Conservation (phyloP, 1,140 invertebrate genomes). For the Drosophila obscura region DNA sequence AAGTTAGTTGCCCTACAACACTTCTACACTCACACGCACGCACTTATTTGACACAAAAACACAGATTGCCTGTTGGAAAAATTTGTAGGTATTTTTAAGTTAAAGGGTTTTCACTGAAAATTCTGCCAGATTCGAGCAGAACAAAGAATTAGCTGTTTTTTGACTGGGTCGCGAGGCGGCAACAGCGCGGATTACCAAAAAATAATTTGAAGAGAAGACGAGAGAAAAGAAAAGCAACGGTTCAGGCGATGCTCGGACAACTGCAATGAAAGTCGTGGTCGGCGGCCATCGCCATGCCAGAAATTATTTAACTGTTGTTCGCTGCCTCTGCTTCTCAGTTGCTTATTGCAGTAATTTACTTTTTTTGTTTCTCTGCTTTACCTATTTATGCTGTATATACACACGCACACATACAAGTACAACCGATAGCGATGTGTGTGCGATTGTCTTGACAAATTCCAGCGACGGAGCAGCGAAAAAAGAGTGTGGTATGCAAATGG, state of each 20-base stretch:
- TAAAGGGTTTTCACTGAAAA: conserved; percentile 29
- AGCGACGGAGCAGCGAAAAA: conserved; percentile 58
- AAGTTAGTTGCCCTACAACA: conserved; percentile 24
- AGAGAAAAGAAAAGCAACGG: conserved; percentile 47
- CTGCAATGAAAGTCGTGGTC: conserved; percentile 54
- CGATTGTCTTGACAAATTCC: conserved; percentile 50
- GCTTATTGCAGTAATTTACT: conserved; percentile 74
- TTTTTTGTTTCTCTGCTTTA: conserved; percentile 47
- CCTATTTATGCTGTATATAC: conserved; percentile 70
- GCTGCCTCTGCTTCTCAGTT: conserved; percentile 32
- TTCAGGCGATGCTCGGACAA: conserved; percentile 24
- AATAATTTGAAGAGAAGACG: conserved; percentile 26
- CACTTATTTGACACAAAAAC: conserved; percentile 50
- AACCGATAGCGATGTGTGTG: conserved; percentile 23
- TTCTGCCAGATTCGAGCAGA: conserved; percentile 9
- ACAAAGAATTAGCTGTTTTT: conserved; percentile 31
- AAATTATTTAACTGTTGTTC: conserved; percentile 69
- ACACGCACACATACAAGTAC: conserved; percentile 20
- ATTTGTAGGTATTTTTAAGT: conserved; percentile 39
- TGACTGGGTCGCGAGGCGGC: conserved; percentile 38
- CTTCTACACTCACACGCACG: conserved; percentile 33
- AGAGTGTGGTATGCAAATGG: conserved; percentile 66
- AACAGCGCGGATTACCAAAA: conserved; percentile 50
- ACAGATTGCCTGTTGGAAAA: conserved; percentile 54
- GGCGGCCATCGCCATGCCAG: conserved; percentile 45